These are phyloP conservation scores for Pseudolycoriella hygida DNA, from an alignment of 2,888 invertebrate genomes.

Conservation along the genomic window DNA sequence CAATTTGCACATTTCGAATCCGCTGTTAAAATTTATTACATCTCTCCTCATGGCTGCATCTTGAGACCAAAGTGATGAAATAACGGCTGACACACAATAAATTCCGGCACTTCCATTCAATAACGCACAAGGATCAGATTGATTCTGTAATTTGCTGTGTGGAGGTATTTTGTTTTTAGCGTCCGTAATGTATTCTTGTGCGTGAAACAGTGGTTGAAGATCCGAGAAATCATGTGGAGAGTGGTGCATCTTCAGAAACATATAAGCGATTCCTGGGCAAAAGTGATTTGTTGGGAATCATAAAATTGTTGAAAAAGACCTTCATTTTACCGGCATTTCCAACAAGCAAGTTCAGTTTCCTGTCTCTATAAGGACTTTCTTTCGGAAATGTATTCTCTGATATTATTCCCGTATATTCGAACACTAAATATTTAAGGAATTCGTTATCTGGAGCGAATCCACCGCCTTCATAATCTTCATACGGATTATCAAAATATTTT, in stretches of 20 bases:
- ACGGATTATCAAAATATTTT: background rate
- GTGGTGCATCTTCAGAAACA: slow-evolving; percentile 52
- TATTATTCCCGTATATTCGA: too few relatives aligned
- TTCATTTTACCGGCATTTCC: slow-evolving; percentile 21
- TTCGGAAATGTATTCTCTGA: background rate
- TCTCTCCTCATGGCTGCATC: slow-evolving; percentile 28
- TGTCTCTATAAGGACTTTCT: background rate
- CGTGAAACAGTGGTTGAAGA: slow-evolving; percentile 38
- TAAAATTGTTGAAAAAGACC: too few relatives aligned
- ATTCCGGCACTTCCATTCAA: slow-evolving; percentile 66
- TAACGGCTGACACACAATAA: slow-evolving; percentile 49
- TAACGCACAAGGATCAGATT: slow-evolving; percentile 51
- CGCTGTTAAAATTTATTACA: slow-evolving; percentile 20
- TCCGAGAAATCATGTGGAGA: slow-evolving; percentile 16
- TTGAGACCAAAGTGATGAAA: slow-evolving; percentile 32
- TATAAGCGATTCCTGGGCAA: slow-evolving; percentile 45
- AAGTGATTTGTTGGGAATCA: background rate
- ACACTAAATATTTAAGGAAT: too few relatives aligned
- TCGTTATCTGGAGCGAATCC: too few relatives aligned
- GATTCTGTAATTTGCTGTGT: too few relatives aligned
- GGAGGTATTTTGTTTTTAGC: slow-evolving; percentile 41
- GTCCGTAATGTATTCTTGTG: slow-evolving; percentile 41
- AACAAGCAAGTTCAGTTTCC: slow-evolving; percentile 20
- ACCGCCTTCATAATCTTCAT: background rate
- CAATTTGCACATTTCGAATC: slow-evolving; percentile 31